Base-by-base conservation (phyloP, 2,113 vertebrate genomes). In the Gulo gulo region DNA sequence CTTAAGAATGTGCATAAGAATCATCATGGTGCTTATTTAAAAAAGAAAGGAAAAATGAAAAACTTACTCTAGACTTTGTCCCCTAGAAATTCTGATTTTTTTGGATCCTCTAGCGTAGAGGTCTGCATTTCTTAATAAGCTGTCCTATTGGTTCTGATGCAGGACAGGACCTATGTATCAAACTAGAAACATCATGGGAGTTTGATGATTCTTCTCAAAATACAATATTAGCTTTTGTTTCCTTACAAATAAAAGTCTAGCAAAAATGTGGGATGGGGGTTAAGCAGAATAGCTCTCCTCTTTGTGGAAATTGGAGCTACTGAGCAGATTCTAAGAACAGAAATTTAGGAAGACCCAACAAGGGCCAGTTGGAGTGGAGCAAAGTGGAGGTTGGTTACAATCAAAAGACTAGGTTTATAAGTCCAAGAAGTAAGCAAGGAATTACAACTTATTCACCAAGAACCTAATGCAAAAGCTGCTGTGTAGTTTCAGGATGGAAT, bases 1-100 rank as follows among this genome's bases (percentile, higher is more conserved):
- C 95, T 80, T 91, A 65, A 82, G 20, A 71, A 5, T 47, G 1
- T 95, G 59, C n/a, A 39, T 91, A 84, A 84, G 20, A 97, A 92
- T 96, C 21, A 82, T 88, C 55, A 91, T 20, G 61, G 6, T 73
- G 31, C 10, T 90, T 76, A 78, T 63, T 23, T 4, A 24, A 84
- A n/a, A 94, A 82, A 55, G 52, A 55, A 55, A 55, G 16, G 52
- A 55, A 88, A 57, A 85, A 61, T 7, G 31, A 71, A 59, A 65
- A 85, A 39, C 23, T 23, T 2, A 67, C 20, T 83, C 42, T 89
- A 13, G 47, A 91, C 21, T 95, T 88, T 0, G 61, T 1, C 24
- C 18, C 1, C 3, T 15, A 73, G 42, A 83, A 39, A 92, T 73
- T 81, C 34, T 74, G 29, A 65, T 76, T 67, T 34, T 73, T 82